Conservation (phyloP, 2,888 invertebrate species). For the Anodontia alba region DNA sequence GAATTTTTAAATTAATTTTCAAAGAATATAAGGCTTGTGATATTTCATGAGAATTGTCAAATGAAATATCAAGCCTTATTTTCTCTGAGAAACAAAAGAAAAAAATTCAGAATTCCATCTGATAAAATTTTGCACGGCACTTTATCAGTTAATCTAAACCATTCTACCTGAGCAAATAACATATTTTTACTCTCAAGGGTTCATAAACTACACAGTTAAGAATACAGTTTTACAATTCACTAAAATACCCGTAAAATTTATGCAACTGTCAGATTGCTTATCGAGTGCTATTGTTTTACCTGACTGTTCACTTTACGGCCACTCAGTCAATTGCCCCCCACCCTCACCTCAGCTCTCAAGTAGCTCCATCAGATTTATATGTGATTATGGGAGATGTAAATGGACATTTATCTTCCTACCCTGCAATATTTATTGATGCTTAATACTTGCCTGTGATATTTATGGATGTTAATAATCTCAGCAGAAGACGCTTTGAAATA, state of each 20-base stretch:
- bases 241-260: constrained; percentile 6
- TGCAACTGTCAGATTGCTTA: neutral
- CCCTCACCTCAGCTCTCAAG: constrained; percentile 7
- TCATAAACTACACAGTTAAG: neutral
- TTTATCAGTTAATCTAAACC: neutral
- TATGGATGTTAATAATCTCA: no score
- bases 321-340: neutral
- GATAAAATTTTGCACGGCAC: no score
- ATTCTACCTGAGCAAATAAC: neutral
- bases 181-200: neutral
- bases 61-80: no score
- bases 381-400: neutral
- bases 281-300: constrained; percentile 6
- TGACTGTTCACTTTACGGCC: neutral
- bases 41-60: no score
- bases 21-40: no score
- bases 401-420: neutral
- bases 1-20: no score
- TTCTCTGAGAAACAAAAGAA: no score
- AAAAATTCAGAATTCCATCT: no score
- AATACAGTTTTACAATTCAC: constrained; percentile 12
- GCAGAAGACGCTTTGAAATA: no score
- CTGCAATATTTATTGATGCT: constrained; percentile 1
- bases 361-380: neutral
- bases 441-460: no score